Conservation (phyloP, 2,888 invertebrate genomes). For the Nudaria mundana region DNA sequence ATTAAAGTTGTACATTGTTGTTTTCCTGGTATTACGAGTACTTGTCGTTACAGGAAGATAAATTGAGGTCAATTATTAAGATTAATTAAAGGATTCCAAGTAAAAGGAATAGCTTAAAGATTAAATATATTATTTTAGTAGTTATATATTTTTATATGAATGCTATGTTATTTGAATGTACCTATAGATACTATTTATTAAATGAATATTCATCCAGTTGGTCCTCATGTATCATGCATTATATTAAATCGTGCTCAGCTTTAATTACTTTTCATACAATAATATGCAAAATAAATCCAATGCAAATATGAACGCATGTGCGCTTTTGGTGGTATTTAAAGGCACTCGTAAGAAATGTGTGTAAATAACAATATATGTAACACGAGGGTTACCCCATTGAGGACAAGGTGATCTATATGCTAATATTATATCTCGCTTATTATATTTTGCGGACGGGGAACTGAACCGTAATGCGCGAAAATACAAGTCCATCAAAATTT, state of each 20-base stretch:
- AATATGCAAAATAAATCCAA: slow-evolving; percentile 53
- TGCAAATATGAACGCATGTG: slow-evolving; percentile 43
- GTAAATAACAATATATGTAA: slow-evolving; percentile 59
- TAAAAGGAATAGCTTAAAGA: too few relatives aligned
- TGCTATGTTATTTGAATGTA: too few relatives aligned
- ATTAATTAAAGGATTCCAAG: too few relatives aligned
- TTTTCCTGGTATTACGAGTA: slow-evolving; percentile 1
- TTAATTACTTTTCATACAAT: slow-evolving; percentile 45
- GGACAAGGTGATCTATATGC: slow-evolving; percentile 76
- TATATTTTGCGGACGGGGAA: slow-evolving; percentile 67
- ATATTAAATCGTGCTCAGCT: slow-evolving; percentile 27
- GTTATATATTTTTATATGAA: too few relatives aligned
- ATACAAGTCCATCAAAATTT: slow-evolving; percentile 66
- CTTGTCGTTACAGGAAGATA: slow-evolving; percentile 1
- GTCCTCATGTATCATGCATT: slow-evolving; percentile 13
- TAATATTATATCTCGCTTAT: slow-evolving; percentile 79
- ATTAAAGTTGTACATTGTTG: neutral
- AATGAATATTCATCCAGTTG: slow-evolving; percentile 4
- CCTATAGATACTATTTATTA: too few relatives aligned
- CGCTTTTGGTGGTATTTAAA: slow-evolving; percentile 53
- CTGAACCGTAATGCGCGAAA: slow-evolving; percentile 58
- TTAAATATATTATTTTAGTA: too few relatives aligned
- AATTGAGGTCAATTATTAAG: slow-evolving; percentile 8
- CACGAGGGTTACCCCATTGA: slow-evolving; percentile 42
- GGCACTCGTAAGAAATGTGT: slow-evolving; percentile 58